Conservation (phyloP, 2,888 invertebrate genomes). For the Agrochola lychnidis region DNA sequence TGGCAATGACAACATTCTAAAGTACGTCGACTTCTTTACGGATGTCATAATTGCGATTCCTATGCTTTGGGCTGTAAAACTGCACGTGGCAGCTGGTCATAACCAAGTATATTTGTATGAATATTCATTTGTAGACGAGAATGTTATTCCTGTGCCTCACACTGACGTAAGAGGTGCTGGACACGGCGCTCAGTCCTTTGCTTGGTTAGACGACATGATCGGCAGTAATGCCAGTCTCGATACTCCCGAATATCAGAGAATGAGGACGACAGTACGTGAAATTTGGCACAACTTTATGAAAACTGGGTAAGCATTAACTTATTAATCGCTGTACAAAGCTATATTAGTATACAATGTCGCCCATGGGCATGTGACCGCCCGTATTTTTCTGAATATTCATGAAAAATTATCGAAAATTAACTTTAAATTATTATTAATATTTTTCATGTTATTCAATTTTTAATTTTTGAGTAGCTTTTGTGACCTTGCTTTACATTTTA, state of each 20-base stretch:
- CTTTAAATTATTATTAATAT: no score
- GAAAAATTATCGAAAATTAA: no score
- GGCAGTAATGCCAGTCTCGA: conserved; percentile 12
- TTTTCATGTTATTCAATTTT: no score
- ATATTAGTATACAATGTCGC: no score
- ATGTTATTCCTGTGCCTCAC: conserved; percentile 62
- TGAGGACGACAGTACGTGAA: conserved; percentile 41
- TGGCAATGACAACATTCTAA: conserved; percentile 65
- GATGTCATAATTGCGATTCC: conserved; percentile 78
- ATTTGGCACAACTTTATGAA: conserved; percentile 47
- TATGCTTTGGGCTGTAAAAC: conserved; percentile 67
- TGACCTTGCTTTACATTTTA: no score
- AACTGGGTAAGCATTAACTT: not conserved
- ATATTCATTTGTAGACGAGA: conserved; percentile 73
- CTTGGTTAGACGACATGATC: conserved; percentile 55
- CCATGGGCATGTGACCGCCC: no score
- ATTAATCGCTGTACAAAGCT: not conserved
- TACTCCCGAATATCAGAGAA: conserved; percentile 21
- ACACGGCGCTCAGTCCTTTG: conserved; percentile 72
- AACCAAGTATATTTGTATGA: conserved; percentile 77
- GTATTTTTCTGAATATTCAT: no score
- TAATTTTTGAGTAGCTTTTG: no score
- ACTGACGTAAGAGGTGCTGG: conserved; percentile 68
- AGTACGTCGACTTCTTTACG: conserved; percentile 74
- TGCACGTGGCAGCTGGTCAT: conserved; percentile 73